Conservation (phyloP, 2,113 vertebrate genomes). For the Cebus imitator region DNA sequence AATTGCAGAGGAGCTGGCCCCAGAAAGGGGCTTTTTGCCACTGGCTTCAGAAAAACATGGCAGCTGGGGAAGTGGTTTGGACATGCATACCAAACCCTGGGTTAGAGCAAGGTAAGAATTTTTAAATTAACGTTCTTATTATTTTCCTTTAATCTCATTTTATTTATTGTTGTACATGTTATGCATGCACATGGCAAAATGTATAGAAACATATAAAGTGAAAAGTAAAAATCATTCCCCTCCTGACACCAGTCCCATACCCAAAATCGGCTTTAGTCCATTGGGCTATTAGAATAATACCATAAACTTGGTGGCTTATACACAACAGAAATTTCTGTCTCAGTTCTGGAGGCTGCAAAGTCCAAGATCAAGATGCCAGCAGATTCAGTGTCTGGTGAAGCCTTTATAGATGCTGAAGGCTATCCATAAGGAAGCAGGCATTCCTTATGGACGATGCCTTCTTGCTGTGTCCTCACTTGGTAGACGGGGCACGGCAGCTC, state of each 20-base stretch:
- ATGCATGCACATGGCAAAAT: not conserved
- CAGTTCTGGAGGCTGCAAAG: not conserved
- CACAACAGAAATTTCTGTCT: not conserved
- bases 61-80: constrained; percentile 90
- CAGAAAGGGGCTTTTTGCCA: constrained; percentile 91
- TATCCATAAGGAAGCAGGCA: not conserved
- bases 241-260: not conserved
- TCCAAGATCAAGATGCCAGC: not conserved
- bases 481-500: not conserved
- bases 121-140: not conserved
- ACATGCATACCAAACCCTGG: constrained; percentile 99
- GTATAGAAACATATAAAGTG: not conserved
- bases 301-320: not conserved
- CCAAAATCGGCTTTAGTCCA: not conserved
- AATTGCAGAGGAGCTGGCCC: constrained; percentile 92
- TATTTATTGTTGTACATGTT: not conserved
- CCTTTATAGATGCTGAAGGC: no score
- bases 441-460: not conserved
- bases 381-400: not conserved
- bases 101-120: constrained; percentile 92
- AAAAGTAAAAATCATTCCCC: not conserved
- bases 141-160: not conserved
- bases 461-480: not conserved
- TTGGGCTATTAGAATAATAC: not conserved
- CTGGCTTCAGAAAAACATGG: constrained; percentile 95